These are phyloP conservation scores for Drosophila hydei DNA, from an alignment of 1,140 invertebrate genomes.

Conservation along the genomic window DNA sequence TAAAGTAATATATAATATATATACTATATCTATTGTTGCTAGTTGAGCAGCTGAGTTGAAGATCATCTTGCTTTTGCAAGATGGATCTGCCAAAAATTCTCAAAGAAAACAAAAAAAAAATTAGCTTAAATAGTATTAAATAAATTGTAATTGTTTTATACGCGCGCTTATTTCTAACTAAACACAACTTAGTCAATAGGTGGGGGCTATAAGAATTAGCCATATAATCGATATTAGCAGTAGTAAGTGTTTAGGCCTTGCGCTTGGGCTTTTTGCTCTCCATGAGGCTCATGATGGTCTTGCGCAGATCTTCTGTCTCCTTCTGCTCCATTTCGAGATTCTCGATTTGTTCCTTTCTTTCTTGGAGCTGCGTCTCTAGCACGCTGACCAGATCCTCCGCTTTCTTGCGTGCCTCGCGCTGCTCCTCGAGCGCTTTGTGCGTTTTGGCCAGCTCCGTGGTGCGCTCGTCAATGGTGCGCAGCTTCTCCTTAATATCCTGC, in stretches of 20 bases:
- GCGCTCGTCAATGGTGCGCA: conserved; percentile 72
- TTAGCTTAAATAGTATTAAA: not conserved
- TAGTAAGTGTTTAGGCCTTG: conserved; percentile 48
- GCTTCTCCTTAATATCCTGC: conserved; percentile 74
- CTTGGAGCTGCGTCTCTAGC: conserved; percentile 73
- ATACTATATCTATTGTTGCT: not conserved
- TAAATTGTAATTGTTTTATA: conserved; percentile 14
- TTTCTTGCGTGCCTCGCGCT: conserved; percentile 75
- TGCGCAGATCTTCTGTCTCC: conserved; percentile 80
- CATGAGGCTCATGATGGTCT: conserved; percentile 82
- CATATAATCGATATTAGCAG: not conserved
- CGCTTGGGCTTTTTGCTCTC: conserved; percentile 83
- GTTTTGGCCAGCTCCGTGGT: conserved; percentile 67
- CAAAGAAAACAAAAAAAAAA: too few species aligned
- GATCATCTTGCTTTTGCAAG: too few species aligned
- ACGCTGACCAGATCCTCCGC: conserved; percentile 73
- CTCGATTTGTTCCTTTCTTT: conserved; percentile 78
- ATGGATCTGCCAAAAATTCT: too few species aligned
- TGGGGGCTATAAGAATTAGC: not conserved
- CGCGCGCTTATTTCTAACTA: not conserved
- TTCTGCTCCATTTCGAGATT: conserved; percentile 74
- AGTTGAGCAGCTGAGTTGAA: too few species aligned
- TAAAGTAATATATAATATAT: conserved; percentile 18
- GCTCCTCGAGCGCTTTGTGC: conserved; percentile 71
- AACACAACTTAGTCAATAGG: conserved; percentile 9